Evolutionary conservation across 2,888 invertebrate species (phyloP).

Genomic region (Hyppa rectilinea): DNA sequence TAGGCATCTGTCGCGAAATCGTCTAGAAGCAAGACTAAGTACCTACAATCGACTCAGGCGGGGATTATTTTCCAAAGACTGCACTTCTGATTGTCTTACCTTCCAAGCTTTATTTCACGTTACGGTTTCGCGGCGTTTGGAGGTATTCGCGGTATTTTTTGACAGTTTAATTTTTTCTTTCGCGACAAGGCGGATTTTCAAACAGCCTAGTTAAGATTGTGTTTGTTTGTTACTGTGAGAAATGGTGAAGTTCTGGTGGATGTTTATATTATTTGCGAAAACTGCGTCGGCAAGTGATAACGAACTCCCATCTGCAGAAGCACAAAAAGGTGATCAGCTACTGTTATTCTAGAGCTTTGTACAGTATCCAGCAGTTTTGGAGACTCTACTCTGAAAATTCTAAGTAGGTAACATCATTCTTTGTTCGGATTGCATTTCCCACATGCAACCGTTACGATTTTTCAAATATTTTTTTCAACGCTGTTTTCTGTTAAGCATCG

Average conservation of each 20-base stretch:
- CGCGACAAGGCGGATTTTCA: constrained; percentile 51
- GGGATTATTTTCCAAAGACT: constrained; percentile 88
- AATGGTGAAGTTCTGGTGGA: constrained; percentile 90
- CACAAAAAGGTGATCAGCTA: constrained; percentile 81
- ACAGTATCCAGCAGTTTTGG: not conserved
- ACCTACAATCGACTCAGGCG: constrained; percentile 76
- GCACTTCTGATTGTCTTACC: constrained; percentile 84
- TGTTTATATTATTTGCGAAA: constrained; percentile 88
- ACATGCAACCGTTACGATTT: not conserved
- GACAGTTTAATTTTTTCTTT: constrained; percentile 72
- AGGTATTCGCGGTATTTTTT: constrained; percentile 78
- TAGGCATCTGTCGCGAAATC: constrained; percentile 74
- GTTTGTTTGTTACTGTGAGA: constrained; percentile 81
- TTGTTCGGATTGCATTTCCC: not conserved
- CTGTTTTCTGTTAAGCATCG: not conserved
- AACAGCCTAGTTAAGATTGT: constrained; percentile 76
- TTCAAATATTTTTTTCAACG: not conserved
- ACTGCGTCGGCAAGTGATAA: constrained; percentile 87
- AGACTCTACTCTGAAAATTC: not conserved
- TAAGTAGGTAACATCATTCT: not conserved
- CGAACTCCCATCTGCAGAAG: constrained; percentile 78
- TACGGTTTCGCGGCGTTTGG: constrained; percentile 83
- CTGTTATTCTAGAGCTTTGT: constrained; percentile 10
- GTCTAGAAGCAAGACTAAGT: constrained; percentile 64
- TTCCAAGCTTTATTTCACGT: constrained; percentile 83